Evolutionary conservation across 2,888 invertebrate species (phyloP), one percentile per base, ranked within the genome.

Genomic region (Meliscaeva auricollis): DNA sequence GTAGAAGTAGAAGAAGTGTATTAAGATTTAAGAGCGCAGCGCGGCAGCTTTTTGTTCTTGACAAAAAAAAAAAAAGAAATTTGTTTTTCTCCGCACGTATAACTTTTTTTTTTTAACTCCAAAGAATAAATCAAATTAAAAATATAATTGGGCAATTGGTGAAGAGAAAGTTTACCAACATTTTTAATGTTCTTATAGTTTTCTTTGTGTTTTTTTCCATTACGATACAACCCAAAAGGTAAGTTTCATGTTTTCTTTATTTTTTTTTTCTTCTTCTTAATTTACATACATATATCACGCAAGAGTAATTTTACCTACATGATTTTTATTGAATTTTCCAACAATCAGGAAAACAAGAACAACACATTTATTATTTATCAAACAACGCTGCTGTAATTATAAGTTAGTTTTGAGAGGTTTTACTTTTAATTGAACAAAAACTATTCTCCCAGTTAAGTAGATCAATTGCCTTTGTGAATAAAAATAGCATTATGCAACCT

Each of bases 241-340:
- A 46, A 46, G 62, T 46, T 64, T 11, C 17, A 13, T 58, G 7
- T 17, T 9, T 41, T 22, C 2, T 9, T 20, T 44, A 13, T 44
- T 35, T 38, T 58, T 13, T 7, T 11, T 38, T 20, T 35, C 11
- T 38, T 38, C 7, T 38, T 8, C 1, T 7, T 38, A 38, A 3
- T 38, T 38, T 6, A 3, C 38, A 38, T 13, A 13, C 11, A 9
- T 11, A 38, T 11, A 38, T 13, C 38, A 38, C 13, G 3, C 7
- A 32, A 56, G 9, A 17, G 0, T 22, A n/a, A n/a, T 60, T 60
- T 41, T 60, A 3, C 9, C 32, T 38, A 15, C 54, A 13, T 30
- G 58, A 68, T 83, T n/a, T n/a, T n/a, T 83, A 62, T 68, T 78
- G 56, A 68, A 69, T 69, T 78, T 76, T 83, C 69, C 48, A 83